Evolutionary conservation across 2,797 vertebrate species (phyloP).

Genomic region (Mormyrops boulengeri): DNA sequence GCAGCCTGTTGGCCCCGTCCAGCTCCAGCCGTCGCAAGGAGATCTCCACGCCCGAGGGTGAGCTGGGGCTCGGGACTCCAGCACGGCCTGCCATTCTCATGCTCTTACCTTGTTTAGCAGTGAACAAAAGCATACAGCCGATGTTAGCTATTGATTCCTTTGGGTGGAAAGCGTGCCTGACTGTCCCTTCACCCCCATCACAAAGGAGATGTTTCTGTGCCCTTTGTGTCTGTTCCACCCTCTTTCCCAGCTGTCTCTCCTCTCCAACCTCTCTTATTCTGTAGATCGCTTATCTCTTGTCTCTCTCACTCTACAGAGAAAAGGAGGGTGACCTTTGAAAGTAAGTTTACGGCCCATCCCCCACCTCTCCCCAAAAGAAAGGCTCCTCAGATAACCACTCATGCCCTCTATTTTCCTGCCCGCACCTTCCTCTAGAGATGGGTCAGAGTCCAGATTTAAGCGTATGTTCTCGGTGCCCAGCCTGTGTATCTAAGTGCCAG

Average conservation of each 20-base stretch:
- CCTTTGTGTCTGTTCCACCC: conserved; percentile 34
- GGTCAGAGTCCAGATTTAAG: conserved; percentile 17
- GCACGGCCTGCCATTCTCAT: neutral
- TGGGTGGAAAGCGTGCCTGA: neutral
- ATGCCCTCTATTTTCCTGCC: conserved; percentile 33
- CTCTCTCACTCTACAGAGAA: conserved; percentile 63
- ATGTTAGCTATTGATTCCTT: too few species aligned
- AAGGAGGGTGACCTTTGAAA: conserved; percentile 76
- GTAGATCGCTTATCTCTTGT: conserved; percentile 21
- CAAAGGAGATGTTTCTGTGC: conserved; percentile 51
- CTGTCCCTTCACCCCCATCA: conserved; percentile 31
- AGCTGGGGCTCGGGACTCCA: conserved; percentile 20
- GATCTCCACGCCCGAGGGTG: conserved; percentile 87
- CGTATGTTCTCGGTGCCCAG: neutral
- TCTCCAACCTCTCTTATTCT: conserved; percentile 27
- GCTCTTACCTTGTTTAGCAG: neutral
- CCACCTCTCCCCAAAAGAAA: neutral
- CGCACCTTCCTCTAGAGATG: neutral
- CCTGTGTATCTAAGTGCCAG: neutral
- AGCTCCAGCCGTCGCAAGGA: conserved; percentile 83
- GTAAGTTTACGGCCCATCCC: conserved; percentile 55
- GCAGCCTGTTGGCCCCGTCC: conserved; percentile 85
- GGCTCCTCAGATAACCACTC: neutral
- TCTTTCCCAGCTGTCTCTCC: neutral
- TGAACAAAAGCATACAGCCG: neutral